These are phyloP conservation scores for Vulpes ferrilata DNA, from an alignment of 2,113 vertebrate species.

Conservation along the genomic window DNA sequence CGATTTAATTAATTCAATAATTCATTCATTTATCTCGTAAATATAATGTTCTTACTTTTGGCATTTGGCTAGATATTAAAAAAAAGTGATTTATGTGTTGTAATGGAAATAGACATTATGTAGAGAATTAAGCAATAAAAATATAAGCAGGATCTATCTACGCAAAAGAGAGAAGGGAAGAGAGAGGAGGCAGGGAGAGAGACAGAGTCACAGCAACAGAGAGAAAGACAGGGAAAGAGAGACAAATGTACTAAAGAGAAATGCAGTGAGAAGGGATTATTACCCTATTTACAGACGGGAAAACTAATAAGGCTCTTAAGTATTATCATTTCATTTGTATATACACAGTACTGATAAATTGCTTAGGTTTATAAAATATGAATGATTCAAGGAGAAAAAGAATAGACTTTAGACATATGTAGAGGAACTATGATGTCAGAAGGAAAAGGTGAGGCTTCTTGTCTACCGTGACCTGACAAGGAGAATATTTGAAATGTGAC, in stretches of 20 bases:
- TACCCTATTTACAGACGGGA: neutral
- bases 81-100: neutral
- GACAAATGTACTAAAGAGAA: neutral
- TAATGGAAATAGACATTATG: neutral
- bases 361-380: neutral
- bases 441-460: neutral
- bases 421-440: neutral
- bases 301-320: neutral
- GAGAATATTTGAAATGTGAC: neutral
- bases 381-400: neutral
- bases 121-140: neutral
- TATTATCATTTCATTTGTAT: neutral
- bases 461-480: neutral
- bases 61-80: neutral
- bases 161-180: neutral
- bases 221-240: too few relatives aligned
- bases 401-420: neutral
- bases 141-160: neutral
- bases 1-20: neutral
- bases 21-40: neutral
- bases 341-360: neutral
- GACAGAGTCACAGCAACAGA: neutral
- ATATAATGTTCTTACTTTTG: neutral
- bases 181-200: neutral
- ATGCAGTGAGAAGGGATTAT: neutral